phyloP scores from a whole-genome alignment of 2,888 invertebrate species.

The Trachelus troglodyta region DNA sequence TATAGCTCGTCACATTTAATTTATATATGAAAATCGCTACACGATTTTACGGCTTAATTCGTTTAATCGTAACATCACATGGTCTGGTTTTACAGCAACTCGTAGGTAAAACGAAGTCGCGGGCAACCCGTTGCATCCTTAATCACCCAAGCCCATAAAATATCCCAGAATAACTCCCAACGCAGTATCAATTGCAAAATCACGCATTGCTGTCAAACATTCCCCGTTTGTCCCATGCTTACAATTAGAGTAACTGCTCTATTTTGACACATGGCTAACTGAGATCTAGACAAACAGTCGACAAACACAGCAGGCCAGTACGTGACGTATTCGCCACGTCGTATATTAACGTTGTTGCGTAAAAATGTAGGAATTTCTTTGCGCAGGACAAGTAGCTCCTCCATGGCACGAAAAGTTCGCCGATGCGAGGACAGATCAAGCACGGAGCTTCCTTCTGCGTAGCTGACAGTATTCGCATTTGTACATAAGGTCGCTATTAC shows the following conservation, averaged over 20 bases:
- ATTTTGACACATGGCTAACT: neutral
- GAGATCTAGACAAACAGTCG: neutral
- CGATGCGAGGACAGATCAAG: conserved; percentile 44
- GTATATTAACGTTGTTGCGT: conserved; percentile 28
- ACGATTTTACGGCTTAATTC: neutral
- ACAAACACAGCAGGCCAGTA: conserved; percentile 26
- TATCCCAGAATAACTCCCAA: neutral
- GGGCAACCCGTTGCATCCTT: neutral
- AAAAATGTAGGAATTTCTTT: conserved; percentile 57
- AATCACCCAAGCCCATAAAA: neutral
- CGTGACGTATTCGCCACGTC: neutral
- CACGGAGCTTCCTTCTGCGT: conserved; percentile 43
- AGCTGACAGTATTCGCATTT: conserved; percentile 34
- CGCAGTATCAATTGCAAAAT: neutral
- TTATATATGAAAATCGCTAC: neutral
- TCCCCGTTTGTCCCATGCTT: neutral
- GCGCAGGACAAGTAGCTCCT: conserved; percentile 55
- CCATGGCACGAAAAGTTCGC: conserved; percentile 49
- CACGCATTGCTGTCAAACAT: neutral
- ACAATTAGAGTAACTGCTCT: neutral
- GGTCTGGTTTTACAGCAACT: neutral
- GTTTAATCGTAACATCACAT: neutral
- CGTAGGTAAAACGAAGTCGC: neutral
- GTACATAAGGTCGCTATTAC: conserved; percentile 31
- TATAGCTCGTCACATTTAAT: neutral